Percentiles rank a stretch among this genome's conserved stretches.
phyloP scores from a whole-genome alignment of 2,888 invertebrate species.

The Alentia gelatinosa region DNA sequence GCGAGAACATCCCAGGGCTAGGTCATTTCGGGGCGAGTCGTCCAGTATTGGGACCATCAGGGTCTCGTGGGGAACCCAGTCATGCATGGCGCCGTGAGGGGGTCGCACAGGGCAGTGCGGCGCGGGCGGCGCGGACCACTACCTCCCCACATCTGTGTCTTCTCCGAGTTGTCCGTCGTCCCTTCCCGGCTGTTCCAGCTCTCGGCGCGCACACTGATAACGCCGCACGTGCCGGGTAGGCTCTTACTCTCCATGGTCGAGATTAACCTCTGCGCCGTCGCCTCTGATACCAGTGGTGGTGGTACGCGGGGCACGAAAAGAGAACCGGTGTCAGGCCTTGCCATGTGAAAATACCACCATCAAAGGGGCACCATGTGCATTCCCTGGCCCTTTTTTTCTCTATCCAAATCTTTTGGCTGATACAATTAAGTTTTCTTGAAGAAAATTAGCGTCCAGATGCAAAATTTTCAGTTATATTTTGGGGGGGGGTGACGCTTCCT shows the following conservation, averaged over 20 bases:
- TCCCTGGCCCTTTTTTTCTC: neutral
- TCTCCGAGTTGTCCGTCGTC: constrained; percentile 47
- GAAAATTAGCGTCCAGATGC: too few relatives aligned
- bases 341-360: too few relatives aligned
- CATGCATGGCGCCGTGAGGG: too few relatives aligned
- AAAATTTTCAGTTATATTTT: too few relatives aligned
- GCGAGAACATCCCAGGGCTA: too few relatives aligned
- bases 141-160: constrained; percentile 55
- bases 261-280: constrained; percentile 39
- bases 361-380: neutral
- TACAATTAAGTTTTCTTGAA: too few relatives aligned
- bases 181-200: constrained; percentile 58
- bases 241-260: constrained; percentile 13
- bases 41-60: too few relatives aligned
- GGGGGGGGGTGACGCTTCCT: too few relatives aligned
- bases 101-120: too few relatives aligned
- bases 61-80: too few relatives aligned
- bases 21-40: too few relatives aligned
- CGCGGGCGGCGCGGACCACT: neutral
- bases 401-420: too few relatives aligned
- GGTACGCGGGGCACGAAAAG: neutral
- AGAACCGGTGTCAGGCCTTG: neutral
- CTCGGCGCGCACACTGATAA: constrained; percentile 53
- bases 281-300: constrained; percentile 3
- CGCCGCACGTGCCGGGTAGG: constrained; percentile 28